Conservation (phyloP, 1,140 invertebrate genomes). For the Homarus americanus region DNA sequence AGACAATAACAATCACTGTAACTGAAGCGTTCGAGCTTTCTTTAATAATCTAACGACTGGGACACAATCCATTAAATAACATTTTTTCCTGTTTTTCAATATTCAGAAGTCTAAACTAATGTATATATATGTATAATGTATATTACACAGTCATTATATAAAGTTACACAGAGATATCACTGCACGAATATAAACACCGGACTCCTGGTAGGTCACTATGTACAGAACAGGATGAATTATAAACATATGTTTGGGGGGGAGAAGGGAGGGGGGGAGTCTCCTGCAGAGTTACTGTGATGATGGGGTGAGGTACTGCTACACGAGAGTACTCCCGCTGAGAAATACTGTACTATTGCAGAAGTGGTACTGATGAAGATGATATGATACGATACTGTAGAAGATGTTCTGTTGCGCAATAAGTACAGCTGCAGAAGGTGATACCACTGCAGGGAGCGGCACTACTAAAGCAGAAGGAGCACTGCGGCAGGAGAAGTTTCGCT, state of each 20-base stretch:
- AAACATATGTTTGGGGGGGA: not conserved
- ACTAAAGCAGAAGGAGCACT: no score
- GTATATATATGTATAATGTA: constrained; percentile 34
- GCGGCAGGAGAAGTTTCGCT: no score
- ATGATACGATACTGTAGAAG: not conserved
- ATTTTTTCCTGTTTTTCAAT: not conserved
- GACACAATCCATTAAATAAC: not conserved
- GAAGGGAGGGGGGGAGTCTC: not conserved
- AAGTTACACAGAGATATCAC: constrained; percentile 25
- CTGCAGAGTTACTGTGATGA: not conserved
- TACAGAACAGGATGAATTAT: constrained; percentile 1
- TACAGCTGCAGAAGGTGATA: not conserved
- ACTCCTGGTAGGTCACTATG: not conserved
- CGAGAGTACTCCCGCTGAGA: no score
- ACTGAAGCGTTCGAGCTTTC: not conserved
- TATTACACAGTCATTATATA: constrained; percentile 13
- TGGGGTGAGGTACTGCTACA: not conserved
- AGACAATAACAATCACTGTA: constrained; percentile 17
- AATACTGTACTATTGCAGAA: no score
- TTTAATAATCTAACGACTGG: constrained; percentile 2
- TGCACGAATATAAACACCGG: constrained; percentile 28
- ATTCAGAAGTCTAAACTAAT: constrained; percentile 26
- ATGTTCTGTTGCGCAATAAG: not conserved
- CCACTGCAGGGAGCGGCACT: no score
- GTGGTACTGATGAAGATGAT: no score